A percentile compares a stretch with the other conserved stretches of the same genome.
phyloP scores from a whole-genome alignment of 37 sponge, comb jelly and placozoan genomes.

The Petrosia ficiformis region DNA sequence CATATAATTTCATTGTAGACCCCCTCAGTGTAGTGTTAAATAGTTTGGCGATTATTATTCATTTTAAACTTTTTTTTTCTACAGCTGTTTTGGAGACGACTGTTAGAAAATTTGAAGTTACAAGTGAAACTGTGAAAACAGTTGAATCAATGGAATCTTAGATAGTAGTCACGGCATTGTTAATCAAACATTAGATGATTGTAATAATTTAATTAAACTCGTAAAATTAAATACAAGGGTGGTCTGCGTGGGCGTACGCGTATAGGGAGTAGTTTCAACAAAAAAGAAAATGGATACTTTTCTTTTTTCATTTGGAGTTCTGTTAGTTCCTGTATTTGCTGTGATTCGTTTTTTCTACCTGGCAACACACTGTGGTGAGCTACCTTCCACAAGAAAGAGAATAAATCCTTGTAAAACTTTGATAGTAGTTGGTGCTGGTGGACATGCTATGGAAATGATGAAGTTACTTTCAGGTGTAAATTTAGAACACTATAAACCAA shows the following conservation, averaged over 20 bases:
- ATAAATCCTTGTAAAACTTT: slow-evolving; percentile 51
- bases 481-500: slow-evolving; percentile 56
- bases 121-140: slow-evolving; percentile 33
- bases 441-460: slow-evolving; percentile 93
- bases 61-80: neutral
- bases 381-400: slow-evolving; percentile 13
- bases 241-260: too few relatives aligned
- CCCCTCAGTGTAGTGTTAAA: too few relatives aligned
- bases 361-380: neutral
- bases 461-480: slow-evolving; percentile 67
- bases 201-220: neutral
- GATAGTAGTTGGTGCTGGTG: slow-evolving; percentile 90
- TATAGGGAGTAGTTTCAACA: too few relatives aligned
- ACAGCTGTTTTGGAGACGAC: slow-evolving; percentile 48
- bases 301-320: neutral
- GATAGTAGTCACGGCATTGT: neutral
- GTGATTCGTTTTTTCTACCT: neutral
- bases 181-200: neutral
- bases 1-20: too few relatives aligned
- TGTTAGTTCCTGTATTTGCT: neutral
- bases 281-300: neutral
- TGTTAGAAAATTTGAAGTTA: slow-evolving; percentile 65
- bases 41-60: too few relatives aligned
- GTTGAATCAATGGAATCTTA: slow-evolving; percentile 58
- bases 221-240: too few relatives aligned